Conservation (phyloP, 2,888 invertebrate species). For the Tribolium freemani region DNA sequence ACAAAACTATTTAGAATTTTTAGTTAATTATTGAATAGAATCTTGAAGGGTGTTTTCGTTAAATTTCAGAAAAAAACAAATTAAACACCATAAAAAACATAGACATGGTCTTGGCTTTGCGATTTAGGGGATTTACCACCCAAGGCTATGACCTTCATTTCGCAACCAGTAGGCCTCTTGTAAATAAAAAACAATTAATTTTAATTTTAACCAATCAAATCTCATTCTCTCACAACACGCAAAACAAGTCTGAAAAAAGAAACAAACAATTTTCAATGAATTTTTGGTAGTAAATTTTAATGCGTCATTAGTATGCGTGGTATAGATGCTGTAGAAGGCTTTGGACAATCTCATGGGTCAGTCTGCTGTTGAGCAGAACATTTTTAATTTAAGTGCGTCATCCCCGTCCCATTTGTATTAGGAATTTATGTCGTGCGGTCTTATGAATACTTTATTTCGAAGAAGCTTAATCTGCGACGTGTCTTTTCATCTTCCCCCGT, state of each 20-base stretch:
- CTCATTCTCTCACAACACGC: too few species aligned
- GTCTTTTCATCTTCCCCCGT: not conserved
- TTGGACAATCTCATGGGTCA: not conserved
- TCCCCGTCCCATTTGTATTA: not conserved
- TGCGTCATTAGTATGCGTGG: not conserved
- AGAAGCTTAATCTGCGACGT: not conserved
- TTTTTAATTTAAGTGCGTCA: constrained; percentile 1
- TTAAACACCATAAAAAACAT: too few species aligned
- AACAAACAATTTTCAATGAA: too few species aligned
- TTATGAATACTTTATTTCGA: not conserved
- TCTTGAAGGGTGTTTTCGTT: too few species aligned
- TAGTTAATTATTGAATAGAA: too few species aligned
- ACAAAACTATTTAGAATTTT: too few species aligned
- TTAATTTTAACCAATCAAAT: not conserved
- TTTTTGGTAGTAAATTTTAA: too few species aligned
- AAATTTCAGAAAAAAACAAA: too few species aligned
- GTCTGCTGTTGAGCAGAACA: not conserved
- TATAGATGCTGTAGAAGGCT: not conserved
- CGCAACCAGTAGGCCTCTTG: not conserved
- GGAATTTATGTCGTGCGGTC: not conserved
- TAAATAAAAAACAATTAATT: constrained; percentile 1
- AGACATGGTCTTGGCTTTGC: too few species aligned
- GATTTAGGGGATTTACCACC: too few species aligned
- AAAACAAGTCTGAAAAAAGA: too few species aligned
- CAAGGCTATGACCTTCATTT: too few species aligned